These are phyloP conservation scores for Campoplex capitator DNA, from an alignment of 2,888 invertebrate species.

Conservation along the genomic window DNA sequence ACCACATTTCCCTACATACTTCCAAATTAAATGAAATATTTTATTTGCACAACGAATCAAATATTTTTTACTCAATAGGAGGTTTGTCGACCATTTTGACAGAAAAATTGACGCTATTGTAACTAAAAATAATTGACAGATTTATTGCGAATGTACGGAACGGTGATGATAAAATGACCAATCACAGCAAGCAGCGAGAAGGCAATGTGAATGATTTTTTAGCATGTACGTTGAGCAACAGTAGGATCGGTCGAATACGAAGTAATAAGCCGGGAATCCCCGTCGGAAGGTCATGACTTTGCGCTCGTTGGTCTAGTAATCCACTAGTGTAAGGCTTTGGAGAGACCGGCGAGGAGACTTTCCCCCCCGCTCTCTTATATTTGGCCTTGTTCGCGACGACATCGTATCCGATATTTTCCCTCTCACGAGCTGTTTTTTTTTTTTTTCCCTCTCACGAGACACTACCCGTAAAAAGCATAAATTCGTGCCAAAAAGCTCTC, in stretches of 20 bases:
- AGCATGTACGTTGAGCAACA: slow-evolving; percentile 35
- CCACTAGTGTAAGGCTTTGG: slow-evolving; percentile 65
- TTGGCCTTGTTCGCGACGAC: background rate
- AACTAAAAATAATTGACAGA: background rate
- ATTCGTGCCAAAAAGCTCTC: background rate
- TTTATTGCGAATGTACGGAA: background rate
- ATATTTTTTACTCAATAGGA: background rate
- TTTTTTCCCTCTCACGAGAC: background rate
- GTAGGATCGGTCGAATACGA: slow-evolving; percentile 38
- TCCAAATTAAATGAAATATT: background rate
- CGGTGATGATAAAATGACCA: background rate
- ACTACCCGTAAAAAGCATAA: background rate
- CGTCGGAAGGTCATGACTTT: slow-evolving; percentile 74
- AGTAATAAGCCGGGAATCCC: slow-evolving; percentile 72
- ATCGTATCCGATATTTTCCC: background rate
- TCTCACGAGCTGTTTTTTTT: background rate
- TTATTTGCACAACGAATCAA: background rate
- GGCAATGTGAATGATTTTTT: slow-evolving; percentile 7
- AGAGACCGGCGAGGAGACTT: slow-evolving; percentile 1
- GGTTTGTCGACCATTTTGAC: background rate
- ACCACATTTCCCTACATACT: background rate
- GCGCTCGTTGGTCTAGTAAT: slow-evolving; percentile 67
- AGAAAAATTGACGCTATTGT: background rate
- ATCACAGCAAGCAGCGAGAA: background rate
- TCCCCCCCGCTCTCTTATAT: background rate